phyloP scores from a whole-genome alignment of 2,797 vertebrate species.

The Megalops cyprinoides region DNA sequence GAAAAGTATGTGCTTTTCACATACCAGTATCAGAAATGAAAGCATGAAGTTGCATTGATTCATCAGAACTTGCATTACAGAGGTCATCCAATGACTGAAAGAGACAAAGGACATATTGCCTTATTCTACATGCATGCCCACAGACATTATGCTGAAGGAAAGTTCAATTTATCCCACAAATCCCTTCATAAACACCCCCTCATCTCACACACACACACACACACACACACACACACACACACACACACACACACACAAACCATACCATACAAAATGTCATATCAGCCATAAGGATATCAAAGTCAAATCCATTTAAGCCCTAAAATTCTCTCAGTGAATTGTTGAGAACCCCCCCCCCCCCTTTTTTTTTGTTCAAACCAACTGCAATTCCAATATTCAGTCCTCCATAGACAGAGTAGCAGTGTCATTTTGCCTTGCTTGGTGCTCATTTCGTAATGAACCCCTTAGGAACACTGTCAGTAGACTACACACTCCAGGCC shows the following conservation, averaged over 20 bases:
- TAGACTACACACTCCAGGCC: conserved; percentile 48
- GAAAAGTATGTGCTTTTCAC: not conserved
- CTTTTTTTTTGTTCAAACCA: not conserved
- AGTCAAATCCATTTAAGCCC: conserved; percentile 18
- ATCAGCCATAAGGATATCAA: conserved; percentile 9
- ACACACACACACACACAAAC: not conserved
- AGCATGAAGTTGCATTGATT: conserved; percentile 17
- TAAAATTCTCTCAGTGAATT: conserved; percentile 23
- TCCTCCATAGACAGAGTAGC: conserved; percentile 18
- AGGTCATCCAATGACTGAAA: conserved; percentile 22
- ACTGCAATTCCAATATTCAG: conserved; percentile 1
- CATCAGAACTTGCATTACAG: conserved; percentile 23
- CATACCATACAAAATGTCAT: not conserved
- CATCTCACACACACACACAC: too few relatives aligned
- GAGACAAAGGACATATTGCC: not conserved
- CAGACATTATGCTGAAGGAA: not conserved
- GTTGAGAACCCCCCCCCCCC: not conserved
- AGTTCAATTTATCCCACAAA: not conserved
- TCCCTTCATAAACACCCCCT: not conserved
- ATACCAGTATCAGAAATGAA: conserved; percentile 23
- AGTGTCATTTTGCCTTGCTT: conserved; percentile 49
- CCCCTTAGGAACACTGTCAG: conserved; percentile 49
- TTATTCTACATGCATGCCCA: not conserved
- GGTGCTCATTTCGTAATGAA: conserved; percentile 51
- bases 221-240: not conserved